Evolutionary conservation across 23 tunicate species (phyloP), one percentile per base, ranked within the genome.

Genomic region (Diplosoma virens): DNA sequence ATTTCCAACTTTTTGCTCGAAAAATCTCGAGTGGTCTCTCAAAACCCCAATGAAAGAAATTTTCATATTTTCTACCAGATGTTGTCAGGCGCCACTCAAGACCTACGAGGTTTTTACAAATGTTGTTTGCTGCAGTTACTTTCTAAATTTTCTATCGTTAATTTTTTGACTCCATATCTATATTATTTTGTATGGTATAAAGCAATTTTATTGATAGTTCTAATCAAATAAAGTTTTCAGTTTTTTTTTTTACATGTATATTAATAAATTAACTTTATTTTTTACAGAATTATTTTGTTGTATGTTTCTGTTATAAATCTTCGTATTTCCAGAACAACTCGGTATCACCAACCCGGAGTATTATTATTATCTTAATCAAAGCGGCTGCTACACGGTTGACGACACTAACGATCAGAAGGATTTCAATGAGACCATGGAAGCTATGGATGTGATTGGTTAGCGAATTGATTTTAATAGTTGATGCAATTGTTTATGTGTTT

Each of bases 31-130:
- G 99, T 95, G 26, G 99, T 95, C 17, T 41, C 55, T 21, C 93
- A 90, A 32, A 90, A 90, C 28, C 81, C 45, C 34, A 82, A 81
- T 41, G 99, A 95, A 55, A 90, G 99, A 37, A 95, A 95, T 50
- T 95, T 95, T 61, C 99, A 95, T 84, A 95, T 95, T 46, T 95
- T 95, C 45, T 95, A 95, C 56, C 99, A 95, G 59, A 48, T 95
- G 27, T 0, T 95, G 7, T 50, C 61, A 33, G 98, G 95, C 17
- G 99, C 95, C 3, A 25, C 77, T 22, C 67, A 53, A 47, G 90
- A 90, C n/a, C 73, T 78, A 4, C 79, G 86, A 90, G 90, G 97
- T 84, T 2, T 45, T 11, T 11, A n/a, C n/a, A n/a, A n/a, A n/a
- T n/a, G n/a, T n/a, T n/a, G n/a, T n/a, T n/a, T n/a, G n/a, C n/a